A percentile compares a stretch with the other conserved stretches of the same genome.
Evolutionary conservation across 2,113 vertebrate genomes (phyloP).

Genomic region (Elaphurus davidianus): DNA sequence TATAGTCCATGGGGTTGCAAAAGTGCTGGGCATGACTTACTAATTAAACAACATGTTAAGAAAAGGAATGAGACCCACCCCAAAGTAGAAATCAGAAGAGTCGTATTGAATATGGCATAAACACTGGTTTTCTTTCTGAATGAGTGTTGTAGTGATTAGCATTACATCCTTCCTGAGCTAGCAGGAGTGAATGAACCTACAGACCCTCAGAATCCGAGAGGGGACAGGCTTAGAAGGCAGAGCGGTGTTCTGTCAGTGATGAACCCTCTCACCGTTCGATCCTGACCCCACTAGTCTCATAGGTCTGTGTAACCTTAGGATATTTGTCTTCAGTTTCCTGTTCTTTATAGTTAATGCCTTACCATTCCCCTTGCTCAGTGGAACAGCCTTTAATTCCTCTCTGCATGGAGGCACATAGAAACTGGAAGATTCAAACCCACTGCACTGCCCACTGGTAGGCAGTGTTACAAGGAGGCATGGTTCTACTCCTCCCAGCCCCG

Average conservation of each 20-base stretch:
- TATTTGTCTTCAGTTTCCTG: not conserved
- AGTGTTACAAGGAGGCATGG: not conserved
- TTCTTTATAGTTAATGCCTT: not conserved
- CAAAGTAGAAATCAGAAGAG: not conserved
- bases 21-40: not conserved
- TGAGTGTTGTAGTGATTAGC: not conserved
- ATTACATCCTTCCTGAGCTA: not conserved
- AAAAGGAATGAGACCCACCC: not conserved
- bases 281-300: not conserved
- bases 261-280: not conserved
- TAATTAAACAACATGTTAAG: not conserved
- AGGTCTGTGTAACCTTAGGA: not conserved
- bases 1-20: not conserved
- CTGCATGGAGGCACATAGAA: not conserved
- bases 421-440: not conserved
- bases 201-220: not conserved
- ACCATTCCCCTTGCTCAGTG: not conserved
- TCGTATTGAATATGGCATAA: not conserved
- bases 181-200: not conserved
- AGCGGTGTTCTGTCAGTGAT: not conserved
- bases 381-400: not conserved
- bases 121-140: not conserved
- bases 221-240: not conserved
- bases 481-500: rapidly evolving
- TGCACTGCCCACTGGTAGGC: not conserved